These are phyloP conservation scores for Colletes latitarsis DNA, from an alignment of 1,140 invertebrate genomes.

Conservation along the genomic window DNA sequence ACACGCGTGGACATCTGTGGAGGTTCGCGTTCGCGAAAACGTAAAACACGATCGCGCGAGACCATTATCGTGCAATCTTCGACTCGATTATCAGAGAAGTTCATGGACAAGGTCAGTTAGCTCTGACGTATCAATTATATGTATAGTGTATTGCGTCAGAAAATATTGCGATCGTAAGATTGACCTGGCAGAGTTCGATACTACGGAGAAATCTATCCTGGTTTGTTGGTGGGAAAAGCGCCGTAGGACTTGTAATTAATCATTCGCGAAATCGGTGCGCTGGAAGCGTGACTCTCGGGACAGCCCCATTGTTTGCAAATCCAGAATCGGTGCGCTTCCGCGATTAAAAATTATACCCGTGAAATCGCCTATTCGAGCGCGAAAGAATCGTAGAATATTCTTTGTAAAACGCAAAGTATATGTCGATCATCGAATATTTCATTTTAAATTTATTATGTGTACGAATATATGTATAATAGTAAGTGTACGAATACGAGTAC, in stretches of 20 bases:
- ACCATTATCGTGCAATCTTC: slow-evolving; percentile 15
- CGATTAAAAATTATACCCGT: too few species aligned
- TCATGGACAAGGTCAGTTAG: slow-evolving; percentile 45
- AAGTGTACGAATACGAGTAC: too few species aligned
- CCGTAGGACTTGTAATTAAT: neutral
- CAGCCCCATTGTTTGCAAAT: neutral
- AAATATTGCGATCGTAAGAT: neutral
- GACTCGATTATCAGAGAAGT: slow-evolving; percentile 17
- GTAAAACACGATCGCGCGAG: neutral
- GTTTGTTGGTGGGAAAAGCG: neutral
- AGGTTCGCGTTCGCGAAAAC: neutral
- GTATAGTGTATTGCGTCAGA: slow-evolving; percentile 16
- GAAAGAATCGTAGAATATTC: too few species aligned
- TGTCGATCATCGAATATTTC: too few species aligned
- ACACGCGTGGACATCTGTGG: too few species aligned
- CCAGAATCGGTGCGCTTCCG: neutral
- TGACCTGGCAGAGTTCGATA: neutral
- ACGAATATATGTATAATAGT: too few species aligned
- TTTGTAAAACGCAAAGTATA: too few species aligned
- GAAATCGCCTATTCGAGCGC: too few species aligned
- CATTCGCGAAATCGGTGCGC: neutral
- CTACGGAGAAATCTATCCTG: too few species aligned
- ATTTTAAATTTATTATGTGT: too few species aligned
- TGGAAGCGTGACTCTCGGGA: neutral
- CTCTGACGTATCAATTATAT: neutral